Evolutionary conservation across 2,797 vertebrate genomes (phyloP).

Genomic region (Etheostoma perlongum): DNA sequence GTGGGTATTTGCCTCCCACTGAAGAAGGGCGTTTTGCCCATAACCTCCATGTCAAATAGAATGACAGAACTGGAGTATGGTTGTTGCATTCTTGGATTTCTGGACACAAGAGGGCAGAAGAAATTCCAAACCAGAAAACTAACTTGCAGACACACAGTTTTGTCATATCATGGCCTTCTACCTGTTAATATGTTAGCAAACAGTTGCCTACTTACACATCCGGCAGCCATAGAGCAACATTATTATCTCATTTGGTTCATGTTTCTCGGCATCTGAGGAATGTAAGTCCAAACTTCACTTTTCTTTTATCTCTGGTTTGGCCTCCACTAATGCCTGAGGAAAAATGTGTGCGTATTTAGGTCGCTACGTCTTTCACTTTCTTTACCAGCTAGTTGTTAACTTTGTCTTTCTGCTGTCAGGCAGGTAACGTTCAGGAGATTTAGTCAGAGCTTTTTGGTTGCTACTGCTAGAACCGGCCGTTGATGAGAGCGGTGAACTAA

Average conservation of each 20-base stretch:
- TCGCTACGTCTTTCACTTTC: not conserved
- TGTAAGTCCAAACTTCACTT: not conserved
- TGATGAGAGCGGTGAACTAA: not conserved
- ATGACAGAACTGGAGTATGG: not conserved
- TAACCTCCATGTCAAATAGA: constrained; percentile 14
- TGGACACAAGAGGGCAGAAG: not conserved
- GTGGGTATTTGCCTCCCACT: constrained; percentile 5
- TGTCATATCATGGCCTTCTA: not conserved
- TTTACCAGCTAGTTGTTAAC: not conserved
- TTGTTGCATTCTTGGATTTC: constrained; percentile 1
- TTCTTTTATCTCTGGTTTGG: constrained; percentile 20
- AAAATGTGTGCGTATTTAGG: not conserved
- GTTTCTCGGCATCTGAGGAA: not conserved
- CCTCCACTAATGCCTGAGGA: constrained; percentile 1
- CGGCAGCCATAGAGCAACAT: not conserved
- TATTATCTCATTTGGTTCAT: not conserved
- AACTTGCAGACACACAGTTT: not conserved
- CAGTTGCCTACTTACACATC: not conserved
- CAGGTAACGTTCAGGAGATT: not conserved
- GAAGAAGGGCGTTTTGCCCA: not conserved
- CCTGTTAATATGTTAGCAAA: not conserved
- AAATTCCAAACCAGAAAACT: not conserved
- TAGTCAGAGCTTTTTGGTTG: not conserved
- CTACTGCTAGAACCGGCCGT: not conserved
- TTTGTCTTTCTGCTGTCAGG: not conserved